Evolutionary conservation across 53 echinoderm and acorn worm species (phyloP).

Genomic region (Mesocentrotus franciscanus): DNA sequence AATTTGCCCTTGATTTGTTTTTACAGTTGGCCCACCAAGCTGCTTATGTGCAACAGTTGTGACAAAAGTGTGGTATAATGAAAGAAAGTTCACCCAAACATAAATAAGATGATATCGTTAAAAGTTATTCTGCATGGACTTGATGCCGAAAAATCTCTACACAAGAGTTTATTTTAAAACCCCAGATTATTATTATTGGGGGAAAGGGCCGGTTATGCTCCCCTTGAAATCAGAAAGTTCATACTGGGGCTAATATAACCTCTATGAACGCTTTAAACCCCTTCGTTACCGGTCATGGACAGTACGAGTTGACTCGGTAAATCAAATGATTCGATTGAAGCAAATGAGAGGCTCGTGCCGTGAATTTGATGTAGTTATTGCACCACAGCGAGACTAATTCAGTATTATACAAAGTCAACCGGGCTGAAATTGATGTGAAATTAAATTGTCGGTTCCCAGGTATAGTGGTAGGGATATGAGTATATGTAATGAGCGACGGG

Average conservation of each 20-base stretch:
- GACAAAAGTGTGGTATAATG: too few relatives aligned
- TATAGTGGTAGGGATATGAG: neutral
- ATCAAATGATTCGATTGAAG: conserved; percentile 24
- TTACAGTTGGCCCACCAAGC: too few relatives aligned
- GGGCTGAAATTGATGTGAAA: conserved; percentile 19
- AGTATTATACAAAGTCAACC: neutral
- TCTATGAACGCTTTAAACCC: neutral
- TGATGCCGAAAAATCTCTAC: too few relatives aligned
- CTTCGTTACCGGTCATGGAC: neutral
- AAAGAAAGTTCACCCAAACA: too few relatives aligned
- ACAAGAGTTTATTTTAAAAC: too few relatives aligned
- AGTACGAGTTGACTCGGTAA: neutral
- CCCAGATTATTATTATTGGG: too few relatives aligned
- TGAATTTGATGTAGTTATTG: conserved; percentile 20
- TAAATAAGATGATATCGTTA: too few relatives aligned
- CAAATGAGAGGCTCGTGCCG: conserved; percentile 9
- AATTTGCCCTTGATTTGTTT: too few relatives aligned
- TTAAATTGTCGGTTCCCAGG: neutral
- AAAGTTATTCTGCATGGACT: too few relatives aligned
- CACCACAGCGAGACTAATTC: conserved; percentile 5
- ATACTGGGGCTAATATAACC: neutral
- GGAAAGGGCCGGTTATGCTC: too few relatives aligned
- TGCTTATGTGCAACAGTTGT: too few relatives aligned
- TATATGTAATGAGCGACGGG: neutral
- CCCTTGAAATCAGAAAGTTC: too few relatives aligned